Evolutionary conservation across 2,888 invertebrate genomes (phyloP), one percentile per base, ranked within the genome.

Genomic region (Alitta virens): DNA sequence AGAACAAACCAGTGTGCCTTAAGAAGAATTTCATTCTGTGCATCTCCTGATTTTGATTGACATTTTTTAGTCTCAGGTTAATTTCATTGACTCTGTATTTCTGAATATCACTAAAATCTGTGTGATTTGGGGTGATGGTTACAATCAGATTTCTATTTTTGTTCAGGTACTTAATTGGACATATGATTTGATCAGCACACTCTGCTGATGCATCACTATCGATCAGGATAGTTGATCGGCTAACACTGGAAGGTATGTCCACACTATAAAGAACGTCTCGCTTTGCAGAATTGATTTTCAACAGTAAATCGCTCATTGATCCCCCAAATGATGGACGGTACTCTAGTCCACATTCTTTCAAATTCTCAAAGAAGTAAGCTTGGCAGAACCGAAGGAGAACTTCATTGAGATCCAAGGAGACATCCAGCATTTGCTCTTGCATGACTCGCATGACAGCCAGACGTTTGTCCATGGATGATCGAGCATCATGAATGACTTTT

Each of bases 281-380:
- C 40, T 38, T 52, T 24, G 60, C 60, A 1, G 18, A 24, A 42
- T 52, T 52, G 18, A 60, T 60, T 27, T 46, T 60, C 9, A 52
- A 12, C 16, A 60, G 54, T 16, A 60, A 38, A 2, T 52, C 42
- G 1, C 52, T 27, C 18, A 60, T 23, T n/a, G 18, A 21, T 3
- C 54, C 60, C 7, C 60, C 60, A 53, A 60, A 60, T 2, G 40
- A 43, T 7, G 60, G 60, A 27, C 14, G 12, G 42, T 52, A 60
- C 14, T 24, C 40, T 1, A 53, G 23, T 27, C 21, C 5, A 53
- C 60, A 60, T 12, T 26, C 49, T 12, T 33, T 25, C 16, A 60
- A n/a, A 38, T 60, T 60, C 27, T 60, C 60, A 25, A 52, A 60
- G 43, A 38, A 60, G n/a, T 60, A 60, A 12, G 60, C 60, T 26